phyloP scores from a whole-genome alignment of 2,113 vertebrate genomes.

The Echinops telfairi region DNA sequence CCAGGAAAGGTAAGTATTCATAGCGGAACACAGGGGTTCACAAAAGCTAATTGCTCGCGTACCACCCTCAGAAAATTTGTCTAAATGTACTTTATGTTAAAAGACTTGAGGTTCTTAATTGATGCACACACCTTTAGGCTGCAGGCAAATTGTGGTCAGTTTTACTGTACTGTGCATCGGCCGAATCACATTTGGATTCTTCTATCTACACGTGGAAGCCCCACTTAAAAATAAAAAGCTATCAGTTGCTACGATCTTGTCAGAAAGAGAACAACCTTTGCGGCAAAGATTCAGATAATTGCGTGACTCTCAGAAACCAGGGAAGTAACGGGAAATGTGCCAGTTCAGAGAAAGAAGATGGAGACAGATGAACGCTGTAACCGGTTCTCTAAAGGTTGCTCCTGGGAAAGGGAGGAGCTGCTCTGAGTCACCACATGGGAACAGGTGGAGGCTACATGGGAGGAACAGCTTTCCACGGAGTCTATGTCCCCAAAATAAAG shows the following conservation, averaged over 20 bases:
- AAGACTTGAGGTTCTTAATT: constrained; percentile 24
- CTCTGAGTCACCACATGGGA: neutral
- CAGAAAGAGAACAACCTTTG: neutral
- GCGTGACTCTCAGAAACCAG: neutral
- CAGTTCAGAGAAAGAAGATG: neutral
- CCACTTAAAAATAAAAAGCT: neutral
- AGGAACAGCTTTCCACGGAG: constrained; percentile 46
- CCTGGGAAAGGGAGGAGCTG: neutral
- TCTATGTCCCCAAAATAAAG: neutral
- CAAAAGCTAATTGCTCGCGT: neutral
- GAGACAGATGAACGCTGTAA: neutral
- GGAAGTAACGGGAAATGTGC: neutral
- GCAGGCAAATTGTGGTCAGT: neutral
- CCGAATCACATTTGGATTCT: constrained; percentile 55
- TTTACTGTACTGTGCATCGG: constrained; percentile 14
- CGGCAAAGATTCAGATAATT: neutral
- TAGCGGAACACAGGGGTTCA: neutral
- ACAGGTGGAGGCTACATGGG: neutral
- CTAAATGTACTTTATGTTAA: neutral
- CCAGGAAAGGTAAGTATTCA: neutral
- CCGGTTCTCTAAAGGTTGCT: neutral
- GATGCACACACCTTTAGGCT: neutral
- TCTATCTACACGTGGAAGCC: neutral
- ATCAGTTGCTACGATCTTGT: neutral
- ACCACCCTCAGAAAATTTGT: neutral